phyloP scores from a whole-genome alignment of 2,113 vertebrate genomes.

The Setophaga coronata region DNA sequence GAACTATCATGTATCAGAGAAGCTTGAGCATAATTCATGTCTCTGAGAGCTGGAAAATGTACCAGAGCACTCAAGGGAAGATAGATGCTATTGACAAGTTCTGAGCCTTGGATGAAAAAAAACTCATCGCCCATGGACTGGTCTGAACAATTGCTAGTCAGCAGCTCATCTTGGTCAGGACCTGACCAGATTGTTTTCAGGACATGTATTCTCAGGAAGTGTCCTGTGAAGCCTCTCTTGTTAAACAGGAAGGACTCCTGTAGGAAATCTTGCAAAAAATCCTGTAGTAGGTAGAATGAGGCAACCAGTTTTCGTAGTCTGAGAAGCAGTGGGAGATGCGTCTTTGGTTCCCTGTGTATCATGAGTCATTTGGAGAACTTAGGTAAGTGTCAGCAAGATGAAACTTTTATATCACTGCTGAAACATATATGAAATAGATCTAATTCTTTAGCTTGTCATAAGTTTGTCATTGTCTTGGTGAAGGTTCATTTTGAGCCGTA shows the following conservation, averaged over 20 bases:
- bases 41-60: not conserved
- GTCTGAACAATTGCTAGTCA: not conserved
- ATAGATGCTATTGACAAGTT: not conserved
- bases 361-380: not conserved
- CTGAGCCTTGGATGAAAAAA: not conserved
- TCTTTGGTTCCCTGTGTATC: not conserved
- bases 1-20: fast-evolving
- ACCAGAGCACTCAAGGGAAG: not conserved
- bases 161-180: not conserved
- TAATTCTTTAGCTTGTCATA: not conserved
- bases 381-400: not conserved
- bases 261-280: not conserved
- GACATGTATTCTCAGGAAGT: not conserved
- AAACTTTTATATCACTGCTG: not conserved
- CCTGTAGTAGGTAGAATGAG: not conserved
- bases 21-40: fast-evolving
- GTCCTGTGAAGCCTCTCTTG: not conserved
- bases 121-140: fast-evolving
- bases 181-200: not conserved
- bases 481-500: not conserved
- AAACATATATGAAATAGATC: not conserved
- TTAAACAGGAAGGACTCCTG: not conserved
- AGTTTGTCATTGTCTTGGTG: not conserved
- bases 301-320: not conserved
- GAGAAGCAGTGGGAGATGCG: not conserved